phyloP scores from a whole-genome alignment of 2,888 invertebrate species.

The Meiosimyza decipiens region DNA sequence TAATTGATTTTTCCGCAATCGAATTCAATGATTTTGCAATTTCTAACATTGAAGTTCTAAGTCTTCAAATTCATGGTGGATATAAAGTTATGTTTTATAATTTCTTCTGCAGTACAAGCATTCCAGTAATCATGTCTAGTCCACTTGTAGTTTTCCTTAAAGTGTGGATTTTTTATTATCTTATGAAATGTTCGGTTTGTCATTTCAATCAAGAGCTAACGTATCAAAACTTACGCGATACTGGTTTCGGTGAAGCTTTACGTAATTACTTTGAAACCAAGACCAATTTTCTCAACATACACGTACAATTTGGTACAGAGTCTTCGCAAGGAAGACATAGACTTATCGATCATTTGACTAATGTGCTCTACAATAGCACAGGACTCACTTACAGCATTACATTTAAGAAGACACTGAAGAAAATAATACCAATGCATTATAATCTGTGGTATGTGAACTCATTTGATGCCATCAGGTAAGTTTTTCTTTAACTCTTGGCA shows the following conservation, averaged over 20 bases:
- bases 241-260: conserved; percentile 25
- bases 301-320: conserved; percentile 12
- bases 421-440: conserved; percentile 9
- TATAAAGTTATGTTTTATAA: no score
- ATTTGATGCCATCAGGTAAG: conserved; percentile 33
- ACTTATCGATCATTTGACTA: conserved; percentile 6
- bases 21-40: no score
- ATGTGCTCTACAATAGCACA: conserved; percentile 16
- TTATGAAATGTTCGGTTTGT: no score
- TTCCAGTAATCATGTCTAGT: no score
- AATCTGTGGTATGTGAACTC: conserved; percentile 40
- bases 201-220: no score
- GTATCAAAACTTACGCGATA: neutral
- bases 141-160: no score
- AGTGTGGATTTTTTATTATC: no score
- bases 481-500: neutral
- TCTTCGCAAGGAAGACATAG: neutral
- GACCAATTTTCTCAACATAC: conserved; percentile 28
- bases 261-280: conserved; percentile 28
- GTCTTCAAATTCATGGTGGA: no score
- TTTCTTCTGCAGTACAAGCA: no score
- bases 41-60: no score
- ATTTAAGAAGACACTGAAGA: neutral
- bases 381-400: conserved; percentile 26
- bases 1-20: no score